These are phyloP conservation scores for Tamias sibiricus DNA, from an alignment of 2,113 vertebrate genomes.

Conservation along the genomic window DNA sequence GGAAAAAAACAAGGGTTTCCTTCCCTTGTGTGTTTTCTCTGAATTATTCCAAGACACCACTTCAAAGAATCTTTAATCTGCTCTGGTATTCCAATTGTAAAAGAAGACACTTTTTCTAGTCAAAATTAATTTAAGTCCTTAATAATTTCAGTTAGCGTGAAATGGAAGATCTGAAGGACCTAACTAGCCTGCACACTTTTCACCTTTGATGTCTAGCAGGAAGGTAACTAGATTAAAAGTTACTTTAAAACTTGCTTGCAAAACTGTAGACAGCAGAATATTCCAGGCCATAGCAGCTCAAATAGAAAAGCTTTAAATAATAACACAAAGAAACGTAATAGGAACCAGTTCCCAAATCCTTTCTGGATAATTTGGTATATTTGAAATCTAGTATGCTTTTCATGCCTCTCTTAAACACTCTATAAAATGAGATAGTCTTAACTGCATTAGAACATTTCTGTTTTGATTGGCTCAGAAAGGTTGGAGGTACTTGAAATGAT, in stretches of 20 bases:
- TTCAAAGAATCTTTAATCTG: constrained; percentile 6
- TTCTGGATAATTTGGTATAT: constrained; percentile 76
- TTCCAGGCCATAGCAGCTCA: not conserved
- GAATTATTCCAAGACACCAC: constrained; percentile 45
- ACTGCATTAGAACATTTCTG: constrained; percentile 58
- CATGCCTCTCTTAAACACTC: constrained; percentile 59
- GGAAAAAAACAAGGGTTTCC: not conserved
- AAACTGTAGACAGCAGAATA: constrained; percentile 43
- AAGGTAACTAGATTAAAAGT: constrained; percentile 31
- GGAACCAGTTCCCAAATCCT: constrained; percentile 78
- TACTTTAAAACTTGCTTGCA: constrained; percentile 20
- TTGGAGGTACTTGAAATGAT: constrained; percentile 61
- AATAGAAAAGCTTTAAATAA: constrained; percentile 70
- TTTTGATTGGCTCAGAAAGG: constrained; percentile 72
- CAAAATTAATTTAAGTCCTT: constrained; percentile 30
- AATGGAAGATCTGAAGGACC: not conserved
- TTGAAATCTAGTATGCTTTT: constrained; percentile 80
- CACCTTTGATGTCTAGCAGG: constrained; percentile 52
- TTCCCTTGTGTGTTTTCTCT: not conserved
- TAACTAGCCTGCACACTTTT: not conserved
- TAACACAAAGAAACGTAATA: constrained; percentile 81
- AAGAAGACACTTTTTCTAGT: constrained; percentile 17
- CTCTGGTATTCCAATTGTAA: not conserved
- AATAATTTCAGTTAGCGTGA: not conserved
- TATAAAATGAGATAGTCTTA: constrained; percentile 73